A percentile compares a stretch with the other conserved stretches of the same genome.
These are phyloP conservation scores for Camelus dromedarius DNA, from an alignment of 2,113 vertebrate genomes.

Conservation along the genomic window DNA sequence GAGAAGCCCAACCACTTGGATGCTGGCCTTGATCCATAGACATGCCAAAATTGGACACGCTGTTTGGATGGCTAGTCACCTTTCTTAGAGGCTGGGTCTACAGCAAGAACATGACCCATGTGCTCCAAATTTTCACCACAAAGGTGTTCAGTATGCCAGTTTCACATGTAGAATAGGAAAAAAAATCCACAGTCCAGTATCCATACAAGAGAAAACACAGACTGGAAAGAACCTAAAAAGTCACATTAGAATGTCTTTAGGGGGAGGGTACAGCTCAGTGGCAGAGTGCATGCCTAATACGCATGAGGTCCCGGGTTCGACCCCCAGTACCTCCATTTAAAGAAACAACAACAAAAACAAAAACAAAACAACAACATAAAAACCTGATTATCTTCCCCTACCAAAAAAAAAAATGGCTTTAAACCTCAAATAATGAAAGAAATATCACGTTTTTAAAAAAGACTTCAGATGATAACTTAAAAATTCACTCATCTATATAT, in stretches of 20 bases:
- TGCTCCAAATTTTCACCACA: background rate
- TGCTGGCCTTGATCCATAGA: background rate
- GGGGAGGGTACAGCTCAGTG: no score
- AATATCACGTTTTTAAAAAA: background rate
- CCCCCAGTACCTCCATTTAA: no score
- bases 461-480: background rate
- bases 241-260: background rate
- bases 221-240: background rate
- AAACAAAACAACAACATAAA: no score
- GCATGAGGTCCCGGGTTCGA: no score
- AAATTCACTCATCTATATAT: background rate
- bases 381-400: no score
- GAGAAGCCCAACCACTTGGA: background rate
- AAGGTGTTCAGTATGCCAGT: background rate
- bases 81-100: background rate
- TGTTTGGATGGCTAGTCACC: background rate
- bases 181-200: background rate
- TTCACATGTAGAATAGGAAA: background rate
- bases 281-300: no score
- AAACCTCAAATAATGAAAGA: background rate
- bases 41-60: background rate
- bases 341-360: no score
- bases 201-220: background rate
- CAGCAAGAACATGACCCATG: background rate
- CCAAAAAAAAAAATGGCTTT: background rate